Evolutionary conservation across 2,113 vertebrate species (phyloP).

Genomic region (Chrysemys picta): DNA sequence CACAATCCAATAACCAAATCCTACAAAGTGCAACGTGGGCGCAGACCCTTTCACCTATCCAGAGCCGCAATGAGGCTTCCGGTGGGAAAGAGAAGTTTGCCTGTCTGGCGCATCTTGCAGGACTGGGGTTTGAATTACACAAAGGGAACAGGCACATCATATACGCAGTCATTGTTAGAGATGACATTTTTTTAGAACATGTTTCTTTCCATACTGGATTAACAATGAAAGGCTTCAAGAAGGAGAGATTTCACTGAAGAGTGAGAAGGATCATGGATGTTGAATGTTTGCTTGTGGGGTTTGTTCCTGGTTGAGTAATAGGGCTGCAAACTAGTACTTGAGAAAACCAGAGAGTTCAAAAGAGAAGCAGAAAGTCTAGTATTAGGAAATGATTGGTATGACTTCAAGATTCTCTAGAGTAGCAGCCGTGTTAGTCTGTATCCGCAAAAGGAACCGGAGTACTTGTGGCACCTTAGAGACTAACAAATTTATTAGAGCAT

Average conservation of each 20-base stretch:
- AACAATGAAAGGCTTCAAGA: background rate
- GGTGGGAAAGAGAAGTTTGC: background rate
- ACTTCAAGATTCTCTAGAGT: background rate
- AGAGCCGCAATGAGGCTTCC: background rate
- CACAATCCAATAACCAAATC: background rate
- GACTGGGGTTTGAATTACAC: background rate
- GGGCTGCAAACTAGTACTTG: background rate
- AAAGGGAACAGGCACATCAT: background rate
- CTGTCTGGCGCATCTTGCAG: background rate
- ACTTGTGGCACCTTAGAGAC: no score
- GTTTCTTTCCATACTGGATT: background rate
- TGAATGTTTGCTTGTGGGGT: background rate
- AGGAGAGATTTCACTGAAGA: background rate
- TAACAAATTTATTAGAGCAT: no score
- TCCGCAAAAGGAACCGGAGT: no score
- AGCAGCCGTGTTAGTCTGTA: no score
- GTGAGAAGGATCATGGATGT: background rate
- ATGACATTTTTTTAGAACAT: background rate
- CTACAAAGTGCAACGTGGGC: background rate
- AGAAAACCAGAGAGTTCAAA: background rate
- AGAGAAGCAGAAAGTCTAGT: background rate
- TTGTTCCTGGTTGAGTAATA: background rate
- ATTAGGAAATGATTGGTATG: background rate
- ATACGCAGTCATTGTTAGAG: background rate
- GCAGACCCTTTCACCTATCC: background rate